Base-by-base conservation (phyloP, 2,113 vertebrate genomes). In the Thinocorus orbignyianus region DNA sequence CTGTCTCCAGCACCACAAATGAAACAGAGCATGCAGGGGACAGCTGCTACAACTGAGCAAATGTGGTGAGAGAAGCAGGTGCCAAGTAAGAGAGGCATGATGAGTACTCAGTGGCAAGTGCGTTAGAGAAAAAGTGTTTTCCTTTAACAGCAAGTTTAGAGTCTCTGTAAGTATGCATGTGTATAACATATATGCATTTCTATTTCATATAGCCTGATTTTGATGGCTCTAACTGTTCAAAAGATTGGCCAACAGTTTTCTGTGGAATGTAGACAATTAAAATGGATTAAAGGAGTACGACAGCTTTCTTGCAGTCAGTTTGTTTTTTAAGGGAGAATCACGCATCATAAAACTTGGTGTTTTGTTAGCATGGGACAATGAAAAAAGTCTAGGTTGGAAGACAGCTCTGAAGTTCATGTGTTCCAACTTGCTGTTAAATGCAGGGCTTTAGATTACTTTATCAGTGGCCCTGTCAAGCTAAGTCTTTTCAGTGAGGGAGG, bases 11-110 rank as follows among this genome's bases (percentile, higher is more conserved):
- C 54, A 85, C 49, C 69, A 66, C 54, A 90, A 90, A 51, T 69
- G 81, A 96, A 95, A 95, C 74, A 91, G 96, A 95, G 93, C 90
- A 54, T 95, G 91, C 13, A 93, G 72, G 28, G 35, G 64, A 92
- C 95, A 95, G 54, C 84, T 95, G 89, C 62, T 91, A 24, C 41
- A 26, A 31, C 37, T 52, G 79, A 76, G 87, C 58, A 85, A 44
- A 30, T 52, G 74, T 52, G 68, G 19, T 81, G 62, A 70, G 70
- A 73, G 37, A 12, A 64, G 17, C 41, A 54, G 28, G 17, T 94
- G 90, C 91, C 90, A 92, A 80, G 54, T 72, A n/a, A 49, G 52
- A 71, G 78, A 78, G 13, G 41, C 73, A 37, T 44, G 48, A 79
- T 41, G 73, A 62, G 81, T n/a, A 77, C 42, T 42, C 73, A 55